A percentile compares a stretch with the other conserved stretches of the same genome.
phyloP scores from a whole-genome alignment of 2,888 invertebrate species.

The Parnassius apollo region DNA sequence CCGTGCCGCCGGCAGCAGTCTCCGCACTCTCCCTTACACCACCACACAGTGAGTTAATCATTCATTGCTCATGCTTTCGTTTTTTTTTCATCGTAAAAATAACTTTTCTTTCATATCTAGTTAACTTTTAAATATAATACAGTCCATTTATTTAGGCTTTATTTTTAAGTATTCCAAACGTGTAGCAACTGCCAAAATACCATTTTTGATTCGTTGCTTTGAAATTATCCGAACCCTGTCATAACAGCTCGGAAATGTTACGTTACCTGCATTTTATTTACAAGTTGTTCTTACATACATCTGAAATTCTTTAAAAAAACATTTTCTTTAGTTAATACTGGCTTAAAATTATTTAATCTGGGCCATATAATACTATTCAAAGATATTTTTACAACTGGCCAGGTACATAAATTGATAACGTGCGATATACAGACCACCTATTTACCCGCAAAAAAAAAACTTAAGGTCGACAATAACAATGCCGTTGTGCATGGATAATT shows the following conservation, averaged over 20 bases:
- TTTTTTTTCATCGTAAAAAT: not conserved
- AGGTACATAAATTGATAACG: conserved; percentile 9
- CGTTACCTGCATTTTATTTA: conserved; percentile 8
- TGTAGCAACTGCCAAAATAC: too few relatives aligned
- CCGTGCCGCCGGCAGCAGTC: conserved; percentile 84
- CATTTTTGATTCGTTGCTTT: too few relatives aligned
- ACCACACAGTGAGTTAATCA: conserved; percentile 86
- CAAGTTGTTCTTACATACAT: not conserved
- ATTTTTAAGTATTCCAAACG: too few relatives aligned
- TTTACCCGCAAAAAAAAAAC: conserved; percentile 41
- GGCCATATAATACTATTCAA: too few relatives aligned
- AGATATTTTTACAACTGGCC: conserved; percentile 8
- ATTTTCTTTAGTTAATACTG: too few relatives aligned
- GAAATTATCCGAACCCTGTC: too few relatives aligned
- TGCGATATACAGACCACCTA: conserved; percentile 27
- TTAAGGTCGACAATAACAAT: conserved; percentile 65
- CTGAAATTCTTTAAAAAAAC: too few relatives aligned
- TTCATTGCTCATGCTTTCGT: not conserved
- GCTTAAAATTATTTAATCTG: too few relatives aligned
- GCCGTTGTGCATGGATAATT: conserved; percentile 69
- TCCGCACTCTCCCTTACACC: conserved; percentile 90
- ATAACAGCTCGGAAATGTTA: too few relatives aligned
- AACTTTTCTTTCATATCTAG: too few relatives aligned
- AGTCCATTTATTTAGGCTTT: too few relatives aligned
- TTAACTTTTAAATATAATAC: too few relatives aligned